Conservation (phyloP, 2,113 vertebrate species). For the Calonectris borealis region DNA sequence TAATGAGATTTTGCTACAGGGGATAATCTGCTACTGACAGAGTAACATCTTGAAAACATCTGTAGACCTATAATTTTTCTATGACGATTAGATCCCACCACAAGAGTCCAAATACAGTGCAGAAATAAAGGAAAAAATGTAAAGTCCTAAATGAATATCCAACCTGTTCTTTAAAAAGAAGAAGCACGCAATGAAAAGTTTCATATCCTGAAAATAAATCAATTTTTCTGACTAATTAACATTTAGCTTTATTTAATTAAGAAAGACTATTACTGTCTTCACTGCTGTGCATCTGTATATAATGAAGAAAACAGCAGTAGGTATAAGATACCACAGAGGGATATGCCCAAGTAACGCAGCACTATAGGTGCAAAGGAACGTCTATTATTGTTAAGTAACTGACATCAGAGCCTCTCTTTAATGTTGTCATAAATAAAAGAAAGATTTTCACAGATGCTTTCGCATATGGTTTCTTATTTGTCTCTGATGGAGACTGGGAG, state of each 20-base stretch:
- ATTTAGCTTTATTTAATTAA: conserved; percentile 89
- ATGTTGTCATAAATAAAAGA: conserved; percentile 83
- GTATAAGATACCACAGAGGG: conserved; percentile 81
- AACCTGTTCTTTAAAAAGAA: conserved; percentile 79
- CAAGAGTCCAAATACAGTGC: conserved; percentile 81
- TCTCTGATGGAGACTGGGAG: conserved; percentile 76
- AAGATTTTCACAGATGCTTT: conserved; percentile 82
- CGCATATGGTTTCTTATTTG: conserved; percentile 83
- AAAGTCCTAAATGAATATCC: conserved; percentile 75
- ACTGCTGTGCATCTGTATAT: conserved; percentile 85
- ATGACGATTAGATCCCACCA: conserved; percentile 89
- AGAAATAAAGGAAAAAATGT: conserved; percentile 71
- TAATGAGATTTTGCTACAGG: conserved; percentile 99
- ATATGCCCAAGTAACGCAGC: conserved; percentile 78
- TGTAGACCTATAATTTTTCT: conserved; percentile 99
- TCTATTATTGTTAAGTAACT: conserved; percentile 85
- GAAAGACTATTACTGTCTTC: conserved; percentile 83
- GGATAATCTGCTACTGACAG: conserved; percentile 99
- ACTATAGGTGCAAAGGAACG: conserved; percentile 79
- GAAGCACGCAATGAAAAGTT: conserved; percentile 69
- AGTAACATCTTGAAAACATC: conserved; percentile 99
- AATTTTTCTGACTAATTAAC: conserved; percentile 84
- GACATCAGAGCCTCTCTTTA: conserved; percentile 80
- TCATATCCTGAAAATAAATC: conserved; percentile 78
- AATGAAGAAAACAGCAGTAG: conserved; percentile 85